These are phyloP conservation scores for Ancistrus triradiatus DNA, from an alignment of 2,113 vertebrate species.

Conservation along the genomic window DNA sequence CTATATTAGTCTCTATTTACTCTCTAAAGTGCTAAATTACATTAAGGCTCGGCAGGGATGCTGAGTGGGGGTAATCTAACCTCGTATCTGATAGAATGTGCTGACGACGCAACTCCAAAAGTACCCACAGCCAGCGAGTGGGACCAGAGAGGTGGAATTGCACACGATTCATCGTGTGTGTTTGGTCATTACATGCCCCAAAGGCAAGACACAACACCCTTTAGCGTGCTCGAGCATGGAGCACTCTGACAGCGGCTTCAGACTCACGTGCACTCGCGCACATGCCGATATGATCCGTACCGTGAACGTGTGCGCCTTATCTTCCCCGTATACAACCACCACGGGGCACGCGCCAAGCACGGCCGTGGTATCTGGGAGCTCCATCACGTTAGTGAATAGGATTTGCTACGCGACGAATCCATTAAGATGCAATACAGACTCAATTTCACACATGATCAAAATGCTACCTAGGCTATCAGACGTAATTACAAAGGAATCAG, in stretches of 20 bases:
- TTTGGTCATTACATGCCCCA: too few relatives aligned
- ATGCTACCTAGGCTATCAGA: neutral
- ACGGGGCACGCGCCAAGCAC: too few relatives aligned
- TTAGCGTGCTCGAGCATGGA: constrained; percentile 9
- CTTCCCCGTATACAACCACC: too few relatives aligned
- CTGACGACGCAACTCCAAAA: constrained; percentile 20
- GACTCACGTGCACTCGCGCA: too few relatives aligned
- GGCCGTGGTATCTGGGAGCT: constrained; percentile 16
- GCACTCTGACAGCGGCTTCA: too few relatives aligned
- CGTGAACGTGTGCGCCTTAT: too few relatives aligned
- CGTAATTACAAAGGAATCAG: constrained; percentile 23
- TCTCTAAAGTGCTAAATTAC: constrained; percentile 4
- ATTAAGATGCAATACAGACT: constrained; percentile 12
- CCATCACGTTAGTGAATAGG: neutral
- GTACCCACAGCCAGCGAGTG: too few relatives aligned
- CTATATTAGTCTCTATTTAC: constrained; percentile 2
- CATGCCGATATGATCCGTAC: too few relatives aligned
- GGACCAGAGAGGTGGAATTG: too few relatives aligned
- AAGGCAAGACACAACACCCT: too few relatives aligned
- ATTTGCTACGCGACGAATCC: constrained; percentile 1
- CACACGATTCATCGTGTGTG: too few relatives aligned
- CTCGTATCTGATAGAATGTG: neutral
- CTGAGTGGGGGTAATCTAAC: neutral
- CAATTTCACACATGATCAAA: constrained; percentile 32
- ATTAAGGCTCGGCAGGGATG: constrained; percentile 8